phyloP scores from a whole-genome alignment of 1,140 invertebrate genomes.

The Telenomus remus region DNA sequence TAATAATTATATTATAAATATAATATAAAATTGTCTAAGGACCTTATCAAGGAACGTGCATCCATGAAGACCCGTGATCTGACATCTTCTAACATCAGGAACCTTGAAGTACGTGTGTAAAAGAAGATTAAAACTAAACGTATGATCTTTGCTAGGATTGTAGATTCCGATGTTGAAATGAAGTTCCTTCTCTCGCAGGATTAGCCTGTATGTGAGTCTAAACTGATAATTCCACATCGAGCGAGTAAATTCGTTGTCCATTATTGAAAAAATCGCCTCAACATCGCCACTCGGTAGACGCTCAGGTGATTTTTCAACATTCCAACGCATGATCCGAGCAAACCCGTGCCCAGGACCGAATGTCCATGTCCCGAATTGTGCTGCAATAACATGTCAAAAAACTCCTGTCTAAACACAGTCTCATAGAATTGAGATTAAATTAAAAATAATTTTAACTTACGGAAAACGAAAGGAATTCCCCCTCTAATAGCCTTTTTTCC shows the following conservation, averaged over 20 bases:
- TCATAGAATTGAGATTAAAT: too few species aligned
- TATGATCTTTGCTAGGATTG: conserved; percentile 92
- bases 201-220: conserved; percentile 89
- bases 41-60: conserved; percentile 96
- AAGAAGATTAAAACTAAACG: conserved; percentile 94
- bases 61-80: conserved; percentile 92
- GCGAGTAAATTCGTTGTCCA: conserved; percentile 93
- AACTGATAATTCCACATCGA: conserved; percentile 96
- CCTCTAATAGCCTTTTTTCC: conserved; percentile 95
- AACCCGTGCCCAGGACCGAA: conserved; percentile 96
- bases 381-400: conserved; percentile 74
- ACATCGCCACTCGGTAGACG: conserved; percentile 90
- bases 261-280: conserved; percentile 91
- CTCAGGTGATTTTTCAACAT: conserved; percentile 90
- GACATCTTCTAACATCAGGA: conserved; percentile 91
- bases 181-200: conserved; percentile 91
- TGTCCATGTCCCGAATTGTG: conserved; percentile 95
- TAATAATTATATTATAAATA: too few species aligned
- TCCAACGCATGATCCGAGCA: conserved; percentile 92
- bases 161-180: conserved; percentile 94
- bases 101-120: conserved; percentile 97
- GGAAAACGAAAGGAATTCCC: conserved; percentile 96
- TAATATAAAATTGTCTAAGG: too few species aligned
- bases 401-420: too few species aligned
- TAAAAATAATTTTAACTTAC: conserved; percentile 88